Conservation (phyloP, 2,113 vertebrate genomes). For the Seriola rivoliana region DNA sequence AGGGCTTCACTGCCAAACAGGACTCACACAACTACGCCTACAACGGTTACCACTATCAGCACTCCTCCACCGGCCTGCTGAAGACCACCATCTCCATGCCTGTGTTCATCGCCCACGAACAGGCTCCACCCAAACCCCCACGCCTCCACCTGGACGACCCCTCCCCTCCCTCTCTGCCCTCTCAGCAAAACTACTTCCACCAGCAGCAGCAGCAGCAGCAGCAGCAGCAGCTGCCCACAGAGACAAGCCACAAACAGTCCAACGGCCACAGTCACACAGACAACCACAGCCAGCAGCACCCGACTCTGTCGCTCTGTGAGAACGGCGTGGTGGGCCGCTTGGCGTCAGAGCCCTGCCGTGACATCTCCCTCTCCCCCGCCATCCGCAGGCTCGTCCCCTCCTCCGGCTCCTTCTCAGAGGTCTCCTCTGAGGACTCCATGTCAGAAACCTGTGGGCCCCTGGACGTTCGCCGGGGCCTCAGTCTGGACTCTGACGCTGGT, state of each 20-base stretch:
- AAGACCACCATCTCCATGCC: constrained; percentile 87
- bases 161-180: constrained; percentile 18
- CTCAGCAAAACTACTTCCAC: constrained; percentile 40
- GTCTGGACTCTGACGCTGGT: constrained; percentile 80
- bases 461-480: constrained; percentile 76
- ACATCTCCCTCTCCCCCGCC: constrained; percentile 76
- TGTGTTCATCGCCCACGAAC: constrained; percentile 81
- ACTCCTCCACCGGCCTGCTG: constrained; percentile 69
- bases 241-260: constrained; percentile 11
- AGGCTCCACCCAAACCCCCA: constrained; percentile 88
- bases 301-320: constrained; percentile 72
- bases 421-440: constrained; percentile 85
- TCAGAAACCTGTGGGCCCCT: constrained; percentile 76
- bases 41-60: constrained; percentile 69
- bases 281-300: constrained; percentile 52
- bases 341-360: constrained; percentile 66
- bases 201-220: constrained; percentile 19
- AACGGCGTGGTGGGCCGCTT: constrained; percentile 57
- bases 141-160: constrained; percentile 85
- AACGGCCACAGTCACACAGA: constrained; percentile 14
- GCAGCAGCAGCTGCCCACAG: background rate
- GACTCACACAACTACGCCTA: constrained; percentile 65
- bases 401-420: constrained; percentile 83
- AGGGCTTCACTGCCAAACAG: constrained; percentile 24
- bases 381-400: constrained; percentile 78